A percentile compares a stretch with the other conserved stretches of the same genome.
Evolutionary conservation across 2,888 invertebrate genomes (phyloP).

Genomic region (Apotomis turbidana): DNA sequence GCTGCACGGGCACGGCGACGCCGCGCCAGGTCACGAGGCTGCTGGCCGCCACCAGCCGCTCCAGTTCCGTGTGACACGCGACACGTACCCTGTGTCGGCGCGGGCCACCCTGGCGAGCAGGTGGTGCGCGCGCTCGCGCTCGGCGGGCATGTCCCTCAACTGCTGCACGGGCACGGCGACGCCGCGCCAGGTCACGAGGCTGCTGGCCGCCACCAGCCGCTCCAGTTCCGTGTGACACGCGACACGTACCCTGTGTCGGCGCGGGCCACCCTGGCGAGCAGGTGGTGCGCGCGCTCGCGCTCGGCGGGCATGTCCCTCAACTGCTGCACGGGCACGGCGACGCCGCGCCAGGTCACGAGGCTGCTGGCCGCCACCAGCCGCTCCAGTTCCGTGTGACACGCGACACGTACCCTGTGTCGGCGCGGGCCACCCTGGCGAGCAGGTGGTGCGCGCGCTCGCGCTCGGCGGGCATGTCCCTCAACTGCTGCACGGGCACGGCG

Average conservation of each 20-base stretch:
- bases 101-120: too few species aligned
- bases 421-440: slow-evolving; percentile 68
- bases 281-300: too few species aligned
- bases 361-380: slow-evolving; percentile 78
- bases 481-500: slow-evolving; percentile 64
- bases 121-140: too few species aligned
- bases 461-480: slow-evolving; percentile 55
- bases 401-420: slow-evolving; percentile 39
- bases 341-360: slow-evolving; percentile 74
- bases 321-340: too few species aligned
- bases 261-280: too few species aligned
- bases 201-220: slow-evolving; percentile 78
- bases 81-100: background rate
- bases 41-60: slow-evolving; percentile 78
- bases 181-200: slow-evolving; percentile 75
- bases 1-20: slow-evolving; percentile 64
- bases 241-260: too few species aligned
- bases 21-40: slow-evolving; percentile 76
- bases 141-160: too few species aligned
- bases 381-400: slow-evolving; percentile 60
- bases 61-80: slow-evolving; percentile 59
- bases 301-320: too few species aligned
- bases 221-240: slow-evolving; percentile 59
- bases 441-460: slow-evolving; percentile 56
- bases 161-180: too few species aligned